Evolutionary conservation across 2,888 invertebrate species (phyloP).

Genomic region (Parelbella ahira): DNA sequence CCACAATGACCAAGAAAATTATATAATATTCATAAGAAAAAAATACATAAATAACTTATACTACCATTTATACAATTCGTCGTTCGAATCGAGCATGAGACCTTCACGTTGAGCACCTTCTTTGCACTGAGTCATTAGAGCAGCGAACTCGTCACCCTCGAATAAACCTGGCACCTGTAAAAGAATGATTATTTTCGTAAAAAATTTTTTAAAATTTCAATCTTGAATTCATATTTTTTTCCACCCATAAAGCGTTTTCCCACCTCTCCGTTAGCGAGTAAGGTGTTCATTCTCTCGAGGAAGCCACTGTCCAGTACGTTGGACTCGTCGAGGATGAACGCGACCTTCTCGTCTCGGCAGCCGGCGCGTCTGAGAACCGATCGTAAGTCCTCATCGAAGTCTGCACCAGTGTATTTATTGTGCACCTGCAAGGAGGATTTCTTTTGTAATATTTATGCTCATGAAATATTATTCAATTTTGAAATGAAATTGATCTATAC

Average conservation of each 20-base stretch:
- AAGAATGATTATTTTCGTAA: neutral
- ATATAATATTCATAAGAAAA: too few species aligned
- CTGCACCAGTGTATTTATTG: slow-evolving; percentile 98
- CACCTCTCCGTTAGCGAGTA: slow-evolving; percentile 98
- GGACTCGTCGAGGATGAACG: slow-evolving; percentile 99
- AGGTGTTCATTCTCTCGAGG: slow-evolving; percentile 99
- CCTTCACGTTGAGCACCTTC: slow-evolving; percentile 99
- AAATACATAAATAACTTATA: too few species aligned
- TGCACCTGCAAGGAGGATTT: slow-evolving; percentile 83
- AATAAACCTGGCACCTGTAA: slow-evolving; percentile 92
- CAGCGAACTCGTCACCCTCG: slow-evolving; percentile 98
- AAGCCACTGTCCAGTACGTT: slow-evolving; percentile 99
- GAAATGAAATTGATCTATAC: too few species aligned
- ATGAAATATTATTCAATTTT: too few species aligned
- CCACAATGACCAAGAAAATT: too few species aligned
- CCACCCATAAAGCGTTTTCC: too few species aligned
- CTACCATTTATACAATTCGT: slow-evolving; percentile 99
- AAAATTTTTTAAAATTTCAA: too few species aligned
- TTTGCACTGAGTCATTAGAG: slow-evolving; percentile 99
- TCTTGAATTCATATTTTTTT: too few species aligned
- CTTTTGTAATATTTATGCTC: neutral
- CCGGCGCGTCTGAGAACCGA: slow-evolving; percentile 92
- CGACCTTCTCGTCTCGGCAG: slow-evolving; percentile 98
- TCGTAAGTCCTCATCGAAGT: slow-evolving; percentile 99
- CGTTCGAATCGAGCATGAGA: slow-evolving; percentile 98